Conservation (phyloP, 2,113 vertebrate species). For the Larimichthys crocea region DNA sequence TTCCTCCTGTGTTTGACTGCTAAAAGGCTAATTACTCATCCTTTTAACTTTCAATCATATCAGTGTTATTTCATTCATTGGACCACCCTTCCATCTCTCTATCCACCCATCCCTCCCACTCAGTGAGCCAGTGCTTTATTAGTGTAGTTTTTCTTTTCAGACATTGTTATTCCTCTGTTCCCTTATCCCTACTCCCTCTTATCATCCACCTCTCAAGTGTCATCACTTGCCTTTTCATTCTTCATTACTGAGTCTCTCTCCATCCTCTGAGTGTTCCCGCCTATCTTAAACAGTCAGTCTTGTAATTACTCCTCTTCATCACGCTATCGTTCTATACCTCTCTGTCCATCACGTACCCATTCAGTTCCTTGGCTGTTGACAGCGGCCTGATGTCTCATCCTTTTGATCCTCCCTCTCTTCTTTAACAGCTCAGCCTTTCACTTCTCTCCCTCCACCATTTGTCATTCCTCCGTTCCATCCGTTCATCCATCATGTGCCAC, state of each 20-base stretch:
- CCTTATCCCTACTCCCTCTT: conserved; percentile 45
- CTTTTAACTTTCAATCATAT: conserved; percentile 25
- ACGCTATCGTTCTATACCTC: conserved; percentile 31
- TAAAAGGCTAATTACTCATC: conserved; percentile 46
- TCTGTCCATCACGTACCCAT: conserved; percentile 46
- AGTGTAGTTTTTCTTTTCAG: conserved; percentile 48
- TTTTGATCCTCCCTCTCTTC: conserved; percentile 36
- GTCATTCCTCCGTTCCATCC: conserved; percentile 30
- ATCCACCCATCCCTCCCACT: neutral
- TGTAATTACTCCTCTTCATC: conserved; percentile 70
- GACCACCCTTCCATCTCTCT: neutral
- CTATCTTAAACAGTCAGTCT: conserved; percentile 63
- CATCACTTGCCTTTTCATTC: conserved; percentile 64
- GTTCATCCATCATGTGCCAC: conserved; percentile 46
- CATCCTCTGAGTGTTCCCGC: conserved; percentile 49
- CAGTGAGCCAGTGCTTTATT: conserved; percentile 27
- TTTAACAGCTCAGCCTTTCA: conserved; percentile 9
- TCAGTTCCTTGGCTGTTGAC: conserved; percentile 41
- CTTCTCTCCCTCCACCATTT: conserved; percentile 25
- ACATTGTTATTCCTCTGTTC: conserved; percentile 57
- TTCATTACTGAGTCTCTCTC: conserved; percentile 65
- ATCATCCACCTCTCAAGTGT: conserved; percentile 71
- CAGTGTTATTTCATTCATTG: conserved; percentile 12
- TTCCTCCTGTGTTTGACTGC: conserved; percentile 9
- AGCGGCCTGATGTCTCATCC: conserved; percentile 37